Evolutionary conservation across 2,888 invertebrate species (phyloP).

Genomic region (Andrena minutula): DNA sequence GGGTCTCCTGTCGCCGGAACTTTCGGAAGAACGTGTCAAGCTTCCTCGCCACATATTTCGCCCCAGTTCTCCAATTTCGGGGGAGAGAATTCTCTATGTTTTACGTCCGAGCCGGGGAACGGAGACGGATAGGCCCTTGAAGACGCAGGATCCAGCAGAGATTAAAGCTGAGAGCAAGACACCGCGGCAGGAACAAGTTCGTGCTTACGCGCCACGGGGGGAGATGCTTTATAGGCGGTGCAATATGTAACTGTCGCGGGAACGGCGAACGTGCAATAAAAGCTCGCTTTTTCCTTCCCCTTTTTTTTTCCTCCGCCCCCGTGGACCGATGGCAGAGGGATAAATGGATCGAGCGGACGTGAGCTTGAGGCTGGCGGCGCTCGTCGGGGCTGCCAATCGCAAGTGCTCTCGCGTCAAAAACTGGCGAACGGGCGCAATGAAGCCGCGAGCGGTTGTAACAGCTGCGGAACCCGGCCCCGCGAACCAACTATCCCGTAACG

Average conservation of each 20-base stretch:
- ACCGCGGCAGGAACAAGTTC: background rate
- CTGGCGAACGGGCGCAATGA: slow-evolving; percentile 29
- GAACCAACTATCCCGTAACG: slow-evolving; percentile 61
- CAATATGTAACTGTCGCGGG: slow-evolving; percentile 77
- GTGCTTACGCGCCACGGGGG: slow-evolving; percentile 5
- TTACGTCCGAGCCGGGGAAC: too few species aligned
- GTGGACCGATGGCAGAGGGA: slow-evolving; percentile 35
- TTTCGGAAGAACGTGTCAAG: too few species aligned
- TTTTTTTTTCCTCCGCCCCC: slow-evolving; percentile 22
- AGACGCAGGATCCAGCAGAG: slow-evolving; percentile 9
- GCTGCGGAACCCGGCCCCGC: slow-evolving; percentile 33
- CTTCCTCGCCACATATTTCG: too few species aligned
- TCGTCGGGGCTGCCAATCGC: slow-evolving; percentile 62
- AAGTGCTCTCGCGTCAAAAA: slow-evolving; percentile 47
- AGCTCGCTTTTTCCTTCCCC: slow-evolving; percentile 58
- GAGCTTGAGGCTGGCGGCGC: slow-evolving; percentile 58
- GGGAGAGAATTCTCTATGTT: too few species aligned
- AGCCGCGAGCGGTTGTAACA: slow-evolving; percentile 55
- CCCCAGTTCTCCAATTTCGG: too few species aligned
- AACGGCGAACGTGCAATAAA: slow-evolving; percentile 71
- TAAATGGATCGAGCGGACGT: slow-evolving; percentile 72
- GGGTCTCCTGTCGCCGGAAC: too few species aligned
- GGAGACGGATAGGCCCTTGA: too few species aligned
- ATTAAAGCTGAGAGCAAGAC: slow-evolving; percentile 10
- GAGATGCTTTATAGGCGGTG: slow-evolving; percentile 58